A percentile compares a stretch with the other conserved stretches of the same genome.
Evolutionary conservation across 2,888 invertebrate species (phyloP).

Genomic region (Blastobasis lacticolella): DNA sequence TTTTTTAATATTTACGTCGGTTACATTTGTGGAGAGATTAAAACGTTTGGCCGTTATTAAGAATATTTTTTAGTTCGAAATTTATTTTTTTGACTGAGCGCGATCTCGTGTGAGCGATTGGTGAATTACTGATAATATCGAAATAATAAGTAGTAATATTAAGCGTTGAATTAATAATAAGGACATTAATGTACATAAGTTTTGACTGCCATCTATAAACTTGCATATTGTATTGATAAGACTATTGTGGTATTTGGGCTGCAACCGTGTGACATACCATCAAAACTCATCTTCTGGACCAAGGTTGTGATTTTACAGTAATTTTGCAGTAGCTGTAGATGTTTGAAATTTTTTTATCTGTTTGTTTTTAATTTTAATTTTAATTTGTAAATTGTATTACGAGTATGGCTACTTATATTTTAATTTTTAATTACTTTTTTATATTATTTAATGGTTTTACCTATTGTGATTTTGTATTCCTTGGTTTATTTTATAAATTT

Average conservation of each 20-base stretch:
- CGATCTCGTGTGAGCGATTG: conserved; percentile 49
- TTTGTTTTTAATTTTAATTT: conserved; percentile 5
- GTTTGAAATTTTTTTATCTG: conserved; percentile 11
- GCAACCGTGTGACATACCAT: conserved; percentile 15
- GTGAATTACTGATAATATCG: conserved; percentile 21
- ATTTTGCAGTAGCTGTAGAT: conserved; percentile 16
- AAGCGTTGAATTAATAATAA: conserved; percentile 60
- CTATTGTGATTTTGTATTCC: neutral
- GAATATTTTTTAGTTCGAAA: conserved; percentile 58
- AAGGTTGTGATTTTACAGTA: conserved; percentile 40
- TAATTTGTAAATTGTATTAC: conserved; percentile 1
- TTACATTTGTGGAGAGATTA: conserved; percentile 67
- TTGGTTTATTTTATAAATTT: conserved; percentile 5
- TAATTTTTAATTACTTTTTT: too few relatives aligned
- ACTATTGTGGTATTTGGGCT: conserved; percentile 36
- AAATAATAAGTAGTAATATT: conserved; percentile 35
- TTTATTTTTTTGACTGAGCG: conserved; percentile 54
- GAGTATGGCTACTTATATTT: too few relatives aligned
- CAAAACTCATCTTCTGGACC: conserved; percentile 28
- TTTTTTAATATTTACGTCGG: conserved; percentile 72
- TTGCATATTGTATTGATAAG: conserved; percentile 27
- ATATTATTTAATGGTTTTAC: neutral
- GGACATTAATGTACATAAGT: conserved; percentile 27
- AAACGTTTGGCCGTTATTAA: conserved; percentile 65
- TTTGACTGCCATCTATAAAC: conserved; percentile 39